A percentile compares a stretch with the other conserved stretches of the same genome.
Evolutionary conservation across 2,797 vertebrate genomes (phyloP).

Genomic region (Chiloscyllium punctatum): DNA sequence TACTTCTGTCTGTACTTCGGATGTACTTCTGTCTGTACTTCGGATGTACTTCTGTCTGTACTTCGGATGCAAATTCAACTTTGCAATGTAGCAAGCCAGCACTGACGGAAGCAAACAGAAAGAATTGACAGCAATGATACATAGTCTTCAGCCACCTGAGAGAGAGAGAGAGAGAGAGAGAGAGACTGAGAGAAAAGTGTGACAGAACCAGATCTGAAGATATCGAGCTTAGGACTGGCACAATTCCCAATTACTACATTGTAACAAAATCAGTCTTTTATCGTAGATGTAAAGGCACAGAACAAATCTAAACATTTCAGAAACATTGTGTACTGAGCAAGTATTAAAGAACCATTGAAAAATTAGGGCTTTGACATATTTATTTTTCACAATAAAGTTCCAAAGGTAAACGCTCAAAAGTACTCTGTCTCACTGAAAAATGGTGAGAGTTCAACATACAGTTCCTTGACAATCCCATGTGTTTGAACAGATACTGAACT

Average conservation of each 20-base stretch:
- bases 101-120: not conserved
- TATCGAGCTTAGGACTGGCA: not conserved
- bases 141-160: not conserved
- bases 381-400: conserved; percentile 28
- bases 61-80: not conserved
- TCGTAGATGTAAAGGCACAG: not conserved
- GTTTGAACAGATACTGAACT: not conserved
- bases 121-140: not conserved
- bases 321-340: conserved; percentile 19
- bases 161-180: not conserved
- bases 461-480: not conserved
- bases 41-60: too few relatives aligned
- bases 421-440: not conserved
- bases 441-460: not conserved
- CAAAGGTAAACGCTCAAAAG: not conserved
- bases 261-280: conserved; percentile 8
- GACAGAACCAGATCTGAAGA: conserved; percentile 10
- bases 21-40: too few relatives aligned
- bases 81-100: not conserved
- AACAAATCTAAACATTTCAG: conserved; percentile 31
- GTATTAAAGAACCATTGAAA: conserved; percentile 35
- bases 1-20: too few relatives aligned
- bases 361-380: conserved; percentile 27
- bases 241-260: conserved; percentile 5
- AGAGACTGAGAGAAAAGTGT: not conserved